phyloP scores from a whole-genome alignment of 2,888 invertebrate genomes.

The Trissolcus brochymenae region DNA sequence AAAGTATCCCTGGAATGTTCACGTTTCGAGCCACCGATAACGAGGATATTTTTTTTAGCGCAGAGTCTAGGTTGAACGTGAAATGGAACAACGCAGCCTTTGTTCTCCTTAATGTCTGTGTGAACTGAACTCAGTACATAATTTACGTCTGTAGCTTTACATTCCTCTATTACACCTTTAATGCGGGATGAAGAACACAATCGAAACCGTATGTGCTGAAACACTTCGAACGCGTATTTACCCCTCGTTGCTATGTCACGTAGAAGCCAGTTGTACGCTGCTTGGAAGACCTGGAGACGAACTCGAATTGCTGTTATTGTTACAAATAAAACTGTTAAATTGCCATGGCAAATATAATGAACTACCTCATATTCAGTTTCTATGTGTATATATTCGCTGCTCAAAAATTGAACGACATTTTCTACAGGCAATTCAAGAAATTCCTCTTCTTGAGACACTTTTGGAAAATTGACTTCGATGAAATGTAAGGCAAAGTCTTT shows the following conservation, averaged over 20 bases:
- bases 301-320: too few species aligned
- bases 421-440: constrained; percentile 88
- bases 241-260: constrained; percentile 87
- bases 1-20: constrained; percentile 84
- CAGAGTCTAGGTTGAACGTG: constrained; percentile 88
- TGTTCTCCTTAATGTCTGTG: constrained; percentile 85
- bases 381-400: constrained; percentile 90
- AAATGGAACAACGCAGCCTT: constrained; percentile 86
- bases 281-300: constrained; percentile 83
- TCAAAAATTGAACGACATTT: constrained; percentile 85
- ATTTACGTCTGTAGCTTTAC: constrained; percentile 88
- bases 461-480: constrained; percentile 90
- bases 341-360: not conserved
- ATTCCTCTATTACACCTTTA: constrained; percentile 86
- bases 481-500: constrained; percentile 87
- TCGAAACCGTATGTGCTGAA: constrained; percentile 88
- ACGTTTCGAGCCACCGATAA: constrained; percentile 92
- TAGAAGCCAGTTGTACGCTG: constrained; percentile 91
- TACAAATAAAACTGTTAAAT: too few species aligned
- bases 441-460: constrained; percentile 89
- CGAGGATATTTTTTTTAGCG: constrained; percentile 90
- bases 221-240: constrained; percentile 90
- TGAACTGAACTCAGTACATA: constrained; percentile 88
- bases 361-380: constrained; percentile 91
- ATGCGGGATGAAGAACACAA: constrained; percentile 88